Evolutionary conservation across 1,140 invertebrate species (phyloP), one percentile per base, ranked within the genome.

Genomic region (Zaprionus ornatus): DNA sequence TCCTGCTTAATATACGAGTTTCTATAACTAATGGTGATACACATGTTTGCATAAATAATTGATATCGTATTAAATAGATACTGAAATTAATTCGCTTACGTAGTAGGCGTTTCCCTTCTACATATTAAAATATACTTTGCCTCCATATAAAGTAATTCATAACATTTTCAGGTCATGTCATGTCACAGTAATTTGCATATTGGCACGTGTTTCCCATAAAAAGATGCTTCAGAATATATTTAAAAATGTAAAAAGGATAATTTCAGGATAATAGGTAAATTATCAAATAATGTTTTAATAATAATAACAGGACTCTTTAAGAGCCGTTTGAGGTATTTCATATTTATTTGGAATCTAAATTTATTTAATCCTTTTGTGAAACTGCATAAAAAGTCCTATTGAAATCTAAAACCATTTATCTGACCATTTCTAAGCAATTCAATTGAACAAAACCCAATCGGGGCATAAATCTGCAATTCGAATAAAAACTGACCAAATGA

Each of bases 11-110:
- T 17, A 21, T 50, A 13, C 17, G 10, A 32, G 23, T 48, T 55
- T 57, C 23, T 12, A 67, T 67, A 50, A 19, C 45, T 23, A 50
- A 50, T 50, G 45, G 45, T 48, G n/a, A 42, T 48, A 48, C n/a
- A 48, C 10, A 21, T 48, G 12, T 50, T 57, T 67, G 64, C 54
- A 67, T 67, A 59, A 59, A 59, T 57, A 67, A 59, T 67, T 67
- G 25, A 32, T 40, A 67, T 45, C 10, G 35, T 2, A 55, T 21
- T 15, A 65, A 55, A 35, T 55, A 25, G 9, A 65, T 55, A 40
- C n/a, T 37, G 17, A 12, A 25, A 17, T 25, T 35, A 37, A 54
- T 35, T 52, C 10, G 25, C n/a, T 19, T 12, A 50, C 45, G 45
- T 13, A 4, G n/a, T 3, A 17, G n/a, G 27, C 4, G n/a, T 5